Percentiles rank a stretch among this genome's conserved stretches.
Evolutionary conservation across 2,888 invertebrate genomes (phyloP).

Genomic region (Apodemia duryi): DNA sequence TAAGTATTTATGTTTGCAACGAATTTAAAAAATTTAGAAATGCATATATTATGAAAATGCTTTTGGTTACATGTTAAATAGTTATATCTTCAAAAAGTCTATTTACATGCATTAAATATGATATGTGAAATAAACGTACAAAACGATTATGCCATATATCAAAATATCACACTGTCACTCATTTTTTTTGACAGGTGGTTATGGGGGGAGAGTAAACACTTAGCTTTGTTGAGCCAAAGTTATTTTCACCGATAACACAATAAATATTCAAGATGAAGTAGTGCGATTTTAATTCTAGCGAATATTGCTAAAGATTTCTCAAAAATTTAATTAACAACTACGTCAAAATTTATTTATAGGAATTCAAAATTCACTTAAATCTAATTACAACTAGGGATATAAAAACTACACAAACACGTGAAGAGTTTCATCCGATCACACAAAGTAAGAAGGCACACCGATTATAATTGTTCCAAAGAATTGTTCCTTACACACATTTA

Average conservation of each 20-base stretch:
- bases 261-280: too few species aligned
- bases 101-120: not conserved
- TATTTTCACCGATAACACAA: too few species aligned
- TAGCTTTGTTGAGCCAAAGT: too few species aligned
- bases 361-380: not conserved
- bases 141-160: not conserved
- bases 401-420: slow-evolving; percentile 31
- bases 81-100: not conserved
- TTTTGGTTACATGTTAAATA: not conserved
- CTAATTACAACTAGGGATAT: slow-evolving; percentile 30
- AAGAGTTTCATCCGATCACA: slow-evolving; percentile 22
- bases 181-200: too few species aligned
- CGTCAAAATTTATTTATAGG: not conserved
- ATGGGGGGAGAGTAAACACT: too few species aligned
- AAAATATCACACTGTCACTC: not conserved
- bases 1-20: not conserved
- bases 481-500: not conserved
- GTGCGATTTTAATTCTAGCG: not conserved
- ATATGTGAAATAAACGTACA: not conserved
- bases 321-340: not conserved
- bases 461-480: slow-evolving; percentile 4
- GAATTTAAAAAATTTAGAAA: not conserved
- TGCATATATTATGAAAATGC: not conserved
- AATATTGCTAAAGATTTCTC: not conserved
- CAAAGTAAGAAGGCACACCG: slow-evolving; percentile 27